These are phyloP conservation scores for Sminthurinus aureus DNA, from an alignment of 2,888 invertebrate species.

Conservation along the genomic window DNA sequence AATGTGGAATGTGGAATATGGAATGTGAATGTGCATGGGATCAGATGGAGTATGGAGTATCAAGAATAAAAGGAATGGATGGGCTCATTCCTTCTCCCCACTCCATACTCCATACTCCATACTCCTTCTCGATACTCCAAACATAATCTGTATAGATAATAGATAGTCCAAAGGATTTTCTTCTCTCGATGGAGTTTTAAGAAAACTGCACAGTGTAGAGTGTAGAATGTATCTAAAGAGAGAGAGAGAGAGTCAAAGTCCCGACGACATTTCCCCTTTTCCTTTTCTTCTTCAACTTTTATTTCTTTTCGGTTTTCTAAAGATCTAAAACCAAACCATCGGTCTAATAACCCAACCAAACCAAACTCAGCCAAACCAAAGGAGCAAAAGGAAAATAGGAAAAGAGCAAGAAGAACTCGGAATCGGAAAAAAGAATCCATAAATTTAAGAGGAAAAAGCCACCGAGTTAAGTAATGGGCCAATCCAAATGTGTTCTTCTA, in stretches of 20 bases:
- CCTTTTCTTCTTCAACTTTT: too few relatives aligned
- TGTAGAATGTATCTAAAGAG: not conserved
- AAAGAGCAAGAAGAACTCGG: not conserved
- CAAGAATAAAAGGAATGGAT: too few relatives aligned
- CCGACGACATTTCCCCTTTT: not conserved
- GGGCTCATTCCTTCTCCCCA: too few relatives aligned
- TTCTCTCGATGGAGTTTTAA: not conserved
- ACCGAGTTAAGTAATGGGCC: slow-evolving; percentile 17
- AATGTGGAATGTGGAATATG: too few relatives aligned
- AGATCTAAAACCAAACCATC: not conserved
- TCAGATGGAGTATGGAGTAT: too few relatives aligned
- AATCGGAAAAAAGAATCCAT: slow-evolving; percentile 19
- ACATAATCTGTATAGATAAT: too few relatives aligned
- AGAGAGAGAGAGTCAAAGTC: not conserved
- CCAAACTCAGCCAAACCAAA: too few relatives aligned
- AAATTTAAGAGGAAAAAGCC: slow-evolving; percentile 19
- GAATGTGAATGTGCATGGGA: too few relatives aligned
- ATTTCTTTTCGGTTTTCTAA: not conserved
- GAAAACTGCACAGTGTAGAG: not conserved
- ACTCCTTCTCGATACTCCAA: too few relatives aligned
- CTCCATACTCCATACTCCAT: too few relatives aligned
- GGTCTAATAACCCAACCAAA: not conserved
- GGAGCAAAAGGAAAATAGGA: too few relatives aligned
- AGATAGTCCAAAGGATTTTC: too few relatives aligned
- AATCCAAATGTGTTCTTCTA: slow-evolving; percentile 16